A percentile compares a stretch with the other conserved stretches of the same genome.
Conservation (phyloP, 2,113 vertebrate species). For the Prochilodus magdalenae region DNA sequence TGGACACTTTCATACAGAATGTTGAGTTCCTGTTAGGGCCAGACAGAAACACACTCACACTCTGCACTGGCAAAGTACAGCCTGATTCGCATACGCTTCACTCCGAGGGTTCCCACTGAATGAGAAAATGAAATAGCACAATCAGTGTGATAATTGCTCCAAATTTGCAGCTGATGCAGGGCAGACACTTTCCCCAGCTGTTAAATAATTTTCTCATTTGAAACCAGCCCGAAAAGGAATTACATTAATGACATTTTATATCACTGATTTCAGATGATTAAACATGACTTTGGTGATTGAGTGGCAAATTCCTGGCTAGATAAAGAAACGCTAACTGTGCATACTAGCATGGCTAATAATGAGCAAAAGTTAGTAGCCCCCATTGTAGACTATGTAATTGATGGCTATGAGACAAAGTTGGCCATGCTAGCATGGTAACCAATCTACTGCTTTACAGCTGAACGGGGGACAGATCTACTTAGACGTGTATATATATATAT, state of each 20-base stretch:
- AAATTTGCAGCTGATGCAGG: background rate
- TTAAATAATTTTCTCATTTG: conserved; percentile 2
- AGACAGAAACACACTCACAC: conserved; percentile 30
- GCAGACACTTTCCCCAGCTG: conserved; percentile 1
- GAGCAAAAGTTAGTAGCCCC: background rate
- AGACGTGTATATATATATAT: too few relatives aligned
- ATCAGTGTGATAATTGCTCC: background rate
- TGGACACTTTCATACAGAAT: conserved; percentile 99
- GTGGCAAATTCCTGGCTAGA: background rate
- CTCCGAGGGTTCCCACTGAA: conserved; percentile 2
- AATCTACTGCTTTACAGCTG: background rate
- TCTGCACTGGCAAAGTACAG: conserved; percentile 8
- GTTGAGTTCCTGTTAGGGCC: conserved; percentile 89
- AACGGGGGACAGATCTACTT: too few relatives aligned
- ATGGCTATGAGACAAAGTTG: background rate
- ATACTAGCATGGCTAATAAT: conserved; percentile 10
- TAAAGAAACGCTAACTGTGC: conserved; percentile 14
- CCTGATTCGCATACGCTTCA: background rate
- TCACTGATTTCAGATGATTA: conserved; percentile 23
- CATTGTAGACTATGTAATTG: background rate
- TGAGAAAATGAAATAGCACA: conserved; percentile 10
- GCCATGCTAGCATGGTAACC: background rate
- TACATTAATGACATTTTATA: conserved; percentile 9
- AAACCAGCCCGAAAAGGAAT: conserved; percentile 1
- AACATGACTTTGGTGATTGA: background rate